Evolutionary conservation across 2,113 vertebrate species (phyloP), one percentile per base, ranked within the genome.

Genomic region (Leptobrachium ailaonicum): DNA sequence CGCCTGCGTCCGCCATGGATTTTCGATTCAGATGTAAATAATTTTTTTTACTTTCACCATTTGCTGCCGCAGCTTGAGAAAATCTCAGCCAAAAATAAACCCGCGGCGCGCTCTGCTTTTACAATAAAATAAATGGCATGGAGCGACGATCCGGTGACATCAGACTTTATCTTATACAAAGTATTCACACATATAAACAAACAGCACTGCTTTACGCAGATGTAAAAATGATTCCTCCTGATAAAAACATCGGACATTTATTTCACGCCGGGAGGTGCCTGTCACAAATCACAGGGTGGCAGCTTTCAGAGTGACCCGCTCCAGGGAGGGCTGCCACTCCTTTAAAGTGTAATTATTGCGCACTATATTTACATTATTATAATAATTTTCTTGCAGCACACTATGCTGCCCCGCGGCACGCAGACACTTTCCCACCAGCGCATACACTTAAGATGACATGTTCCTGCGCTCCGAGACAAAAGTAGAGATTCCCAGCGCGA

Each of bases 401-500:
- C 56, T 1, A 12, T 60, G 56, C 56, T 13, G 56, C 56, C 56
- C 47, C 8, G 62, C 62, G 2, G 62, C 14, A 20, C 32, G 40
- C 0, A 41, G 64, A 42, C 64, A 67, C 20, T 67, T 67, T 67
- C 40, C 41, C 40, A 67, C 64, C 41, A 41, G 41, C 40, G 10
- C 41, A 11, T 41, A 42, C 41, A 67, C 40, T 67, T 67, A 10
- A 20, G 62, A 14, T 14, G 56, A 60, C 11, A 60, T 60, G 11
- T 60, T 60, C 56, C 13, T 60, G 11, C 3, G 9, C 11, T 60
- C 56, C 13, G 56, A 60, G 56, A 60, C 56, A 60, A 60, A 60
- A 60, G 56, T 84, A 77, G 10, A 86, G 84, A 58, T 87, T 83
- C 73, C 74, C 12, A 84, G 56, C 3, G 56, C 79, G 79, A 83